These are phyloP conservation scores for Volucella inflata DNA, from an alignment of 2,888 invertebrate genomes.

Conservation along the genomic window DNA sequence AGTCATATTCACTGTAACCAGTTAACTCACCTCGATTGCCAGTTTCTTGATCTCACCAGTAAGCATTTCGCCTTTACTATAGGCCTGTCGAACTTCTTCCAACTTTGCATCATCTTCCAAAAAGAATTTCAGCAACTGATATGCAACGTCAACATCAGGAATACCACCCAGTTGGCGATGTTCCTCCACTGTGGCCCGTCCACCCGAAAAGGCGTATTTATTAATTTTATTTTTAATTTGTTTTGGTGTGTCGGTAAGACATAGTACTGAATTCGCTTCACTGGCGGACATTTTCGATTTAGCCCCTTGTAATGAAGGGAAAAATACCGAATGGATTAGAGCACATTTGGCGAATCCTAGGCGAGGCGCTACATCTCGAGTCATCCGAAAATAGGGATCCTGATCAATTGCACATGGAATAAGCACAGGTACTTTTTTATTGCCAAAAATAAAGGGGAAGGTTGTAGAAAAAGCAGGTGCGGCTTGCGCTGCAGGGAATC, in stretches of 20 bases:
- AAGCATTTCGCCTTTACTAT: conserved; percentile 89
- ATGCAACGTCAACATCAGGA: conserved; percentile 97
- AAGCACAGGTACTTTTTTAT: conserved; percentile 87
- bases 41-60: conserved; percentile 98
- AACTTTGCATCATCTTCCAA: conserved; percentile 95
- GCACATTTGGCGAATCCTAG: conserved; percentile 95
- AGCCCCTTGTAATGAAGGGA: conserved; percentile 97
- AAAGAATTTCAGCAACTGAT: conserved; percentile 97
- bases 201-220: conserved; percentile 99
- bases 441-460: conserved; percentile 95
- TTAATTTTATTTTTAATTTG: conserved; percentile 98
- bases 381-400: conserved; percentile 99
- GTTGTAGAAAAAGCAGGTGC: conserved; percentile 95
- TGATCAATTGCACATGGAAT: conserved; percentile 99
- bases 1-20: neutral
- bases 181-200: conserved; percentile 96
- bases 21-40: conserved; percentile 87
- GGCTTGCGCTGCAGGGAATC: conserved; percentile 98
- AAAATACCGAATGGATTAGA: conserved; percentile 93
- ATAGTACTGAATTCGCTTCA: conserved; percentile 96
- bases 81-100: conserved; percentile 86
- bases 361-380: conserved; percentile 97
- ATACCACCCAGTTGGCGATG: conserved; percentile 96
- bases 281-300: conserved; percentile 99
- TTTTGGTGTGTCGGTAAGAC: conserved; percentile 96